Percentiles rank a stretch among this genome's conserved stretches.
phyloP scores from a whole-genome alignment of 2,797 vertebrate species.

The Telmatherina bonti region DNA sequence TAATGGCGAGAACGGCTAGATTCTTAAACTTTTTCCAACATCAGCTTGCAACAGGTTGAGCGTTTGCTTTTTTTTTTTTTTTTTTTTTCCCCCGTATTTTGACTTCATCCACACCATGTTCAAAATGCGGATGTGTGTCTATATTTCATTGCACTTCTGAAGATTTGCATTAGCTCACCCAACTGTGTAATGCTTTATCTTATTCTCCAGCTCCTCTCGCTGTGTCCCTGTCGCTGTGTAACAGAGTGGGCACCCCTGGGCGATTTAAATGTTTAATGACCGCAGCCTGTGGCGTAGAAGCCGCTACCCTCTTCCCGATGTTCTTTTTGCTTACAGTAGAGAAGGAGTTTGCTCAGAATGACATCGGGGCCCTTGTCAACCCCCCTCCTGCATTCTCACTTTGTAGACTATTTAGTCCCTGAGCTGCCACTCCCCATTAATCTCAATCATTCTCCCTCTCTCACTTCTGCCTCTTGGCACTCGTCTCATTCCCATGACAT shows the following conservation, averaged over 20 bases:
- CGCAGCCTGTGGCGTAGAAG: conserved; percentile 46
- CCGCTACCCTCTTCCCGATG: conserved; percentile 47
- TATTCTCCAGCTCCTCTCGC: conserved; percentile 30
- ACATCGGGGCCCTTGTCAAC: conserved; percentile 70
- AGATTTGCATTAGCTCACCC: conserved; percentile 7
- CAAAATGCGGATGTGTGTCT: not conserved
- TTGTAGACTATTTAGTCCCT: conserved; percentile 66
- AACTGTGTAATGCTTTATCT: conserved; percentile 41
- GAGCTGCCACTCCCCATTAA: conserved; percentile 78
- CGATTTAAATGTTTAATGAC: conserved; percentile 76
- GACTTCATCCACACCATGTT: not conserved
- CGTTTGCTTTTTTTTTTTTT: too few relatives aligned
- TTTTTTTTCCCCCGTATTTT: not conserved
- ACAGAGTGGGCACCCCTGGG: conserved; percentile 53
- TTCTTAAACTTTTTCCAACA: not conserved
- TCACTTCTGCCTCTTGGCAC: conserved; percentile 63
- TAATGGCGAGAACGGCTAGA: not conserved
- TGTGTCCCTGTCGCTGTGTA: conserved; percentile 50
- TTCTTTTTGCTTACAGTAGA: conserved; percentile 74
- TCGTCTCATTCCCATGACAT: conserved; percentile 43
- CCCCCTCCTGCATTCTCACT: conserved; percentile 63
- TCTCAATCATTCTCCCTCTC: conserved; percentile 75
- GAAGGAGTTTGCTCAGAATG: conserved; percentile 67
- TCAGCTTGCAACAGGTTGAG: not conserved
- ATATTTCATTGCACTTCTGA: conserved; percentile 23